These are phyloP conservation scores for Polyommatus iphigenia DNA, from an alignment of 2,888 invertebrate species.

Conservation along the genomic window DNA sequence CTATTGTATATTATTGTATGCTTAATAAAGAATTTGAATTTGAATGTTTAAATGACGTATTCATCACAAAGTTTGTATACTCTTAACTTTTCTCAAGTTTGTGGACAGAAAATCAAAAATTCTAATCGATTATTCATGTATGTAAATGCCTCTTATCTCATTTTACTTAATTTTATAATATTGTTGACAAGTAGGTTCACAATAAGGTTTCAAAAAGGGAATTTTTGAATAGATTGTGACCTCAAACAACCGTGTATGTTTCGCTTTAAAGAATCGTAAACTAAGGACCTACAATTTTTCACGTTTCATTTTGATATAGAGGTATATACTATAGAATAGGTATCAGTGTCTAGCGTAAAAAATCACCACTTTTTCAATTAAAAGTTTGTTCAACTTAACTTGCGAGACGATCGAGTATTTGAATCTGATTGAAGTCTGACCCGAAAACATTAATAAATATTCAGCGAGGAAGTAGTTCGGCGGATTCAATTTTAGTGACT, in stretches of 20 bases:
- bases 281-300: too few species aligned
- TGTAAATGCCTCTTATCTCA: too few species aligned
- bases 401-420: conserved; percentile 6
- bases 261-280: too few species aligned
- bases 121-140: neutral
- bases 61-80: neutral
- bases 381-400: conserved; percentile 7
- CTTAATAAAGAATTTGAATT: too few species aligned
- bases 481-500: conserved; percentile 30
- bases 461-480: conserved; percentile 27
- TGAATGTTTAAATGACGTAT: conserved; percentile 10
- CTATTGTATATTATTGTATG: too few species aligned
- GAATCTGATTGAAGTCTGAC: conserved; percentile 27
- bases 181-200: too few species aligned
- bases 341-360: neutral
- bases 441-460: conserved; percentile 33
- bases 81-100: neutral
- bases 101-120: neutral
- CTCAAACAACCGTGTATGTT: too few species aligned
- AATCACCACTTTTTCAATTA: conserved; percentile 21
- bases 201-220: too few species aligned
- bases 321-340: too few species aligned
- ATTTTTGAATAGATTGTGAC: too few species aligned
- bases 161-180: too few species aligned
- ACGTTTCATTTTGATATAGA: too few species aligned